Conservation (phyloP, 1,140 invertebrate species). For the Anastatus disparis region DNA sequence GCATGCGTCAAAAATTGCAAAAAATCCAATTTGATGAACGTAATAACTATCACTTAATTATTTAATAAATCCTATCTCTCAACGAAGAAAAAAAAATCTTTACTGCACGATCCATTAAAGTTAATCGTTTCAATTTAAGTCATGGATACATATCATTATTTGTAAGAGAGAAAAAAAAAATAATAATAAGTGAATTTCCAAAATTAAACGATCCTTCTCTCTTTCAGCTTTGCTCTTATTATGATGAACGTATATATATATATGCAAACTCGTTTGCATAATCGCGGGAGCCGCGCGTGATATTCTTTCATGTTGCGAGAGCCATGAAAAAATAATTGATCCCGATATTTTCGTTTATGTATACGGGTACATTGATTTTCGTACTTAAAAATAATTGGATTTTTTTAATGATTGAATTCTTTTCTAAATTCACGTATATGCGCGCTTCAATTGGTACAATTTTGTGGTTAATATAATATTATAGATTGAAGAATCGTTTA, state of each 20-base stretch:
- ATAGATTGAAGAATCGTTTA: neutral
- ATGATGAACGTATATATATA: neutral
- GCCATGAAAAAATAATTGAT: neutral
- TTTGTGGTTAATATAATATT: too few species aligned
- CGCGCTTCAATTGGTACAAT: too few species aligned
- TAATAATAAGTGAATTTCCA: slow-evolving; percentile 1
- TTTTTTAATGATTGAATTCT: slow-evolving; percentile 14
- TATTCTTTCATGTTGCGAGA: slow-evolving; percentile 1
- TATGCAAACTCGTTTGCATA: slow-evolving; percentile 14
- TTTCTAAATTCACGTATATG: too few species aligned
- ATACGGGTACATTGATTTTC: slow-evolving; percentile 21
- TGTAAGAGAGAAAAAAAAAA: too few species aligned
- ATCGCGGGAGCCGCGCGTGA: neutral
- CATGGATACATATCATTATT: neutral
- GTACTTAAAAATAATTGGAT: neutral
- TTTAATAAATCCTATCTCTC: too few species aligned
- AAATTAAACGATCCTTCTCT: neutral
- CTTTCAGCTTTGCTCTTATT: neutral
- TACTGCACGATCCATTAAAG: neutral
- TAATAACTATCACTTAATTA: too few species aligned
- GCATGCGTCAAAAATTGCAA: too few species aligned
- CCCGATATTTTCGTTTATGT: slow-evolving; percentile 15
- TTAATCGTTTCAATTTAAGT: slow-evolving; percentile 1
- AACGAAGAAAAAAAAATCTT: neutral
- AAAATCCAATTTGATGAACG: too few species aligned